Evolutionary conservation across 2,113 vertebrate species (phyloP).

Genomic region (Meriones unguiculatus): DNA sequence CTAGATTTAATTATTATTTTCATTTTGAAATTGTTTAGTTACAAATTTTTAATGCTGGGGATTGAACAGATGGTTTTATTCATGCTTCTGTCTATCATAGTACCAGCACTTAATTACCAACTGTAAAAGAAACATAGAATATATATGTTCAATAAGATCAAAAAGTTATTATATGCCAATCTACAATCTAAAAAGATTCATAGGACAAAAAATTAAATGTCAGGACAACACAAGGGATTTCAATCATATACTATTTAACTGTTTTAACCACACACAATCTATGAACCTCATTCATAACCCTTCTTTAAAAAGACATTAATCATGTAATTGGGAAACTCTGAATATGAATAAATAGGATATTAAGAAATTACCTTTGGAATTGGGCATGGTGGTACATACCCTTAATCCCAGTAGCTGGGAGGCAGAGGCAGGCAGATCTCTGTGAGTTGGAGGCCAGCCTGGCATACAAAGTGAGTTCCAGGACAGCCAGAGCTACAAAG

Average conservation of each 20-base stretch:
- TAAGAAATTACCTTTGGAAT: slow-evolving; percentile 41
- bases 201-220: slow-evolving; percentile 27
- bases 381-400: background rate
- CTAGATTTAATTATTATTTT: background rate
- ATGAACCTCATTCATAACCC: slow-evolving; percentile 1
- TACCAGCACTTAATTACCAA: background rate
- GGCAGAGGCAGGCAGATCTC: background rate
- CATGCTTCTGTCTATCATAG: background rate
- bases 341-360: slow-evolving; percentile 19
- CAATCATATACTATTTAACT: background rate
- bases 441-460: background rate
- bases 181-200: background rate
- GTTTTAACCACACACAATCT: slow-evolving; percentile 44
- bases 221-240: slow-evolving; percentile 5
- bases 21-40: background rate
- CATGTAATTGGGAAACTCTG: slow-evolving; percentile 40
- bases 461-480: background rate
- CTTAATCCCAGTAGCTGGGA: background rate
- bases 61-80: background rate
- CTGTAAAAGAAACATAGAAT: slow-evolving; percentile 48
- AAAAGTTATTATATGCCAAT: background rate
- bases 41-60: background rate
- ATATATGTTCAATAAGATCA: slow-evolving; percentile 14
- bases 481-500: background rate
- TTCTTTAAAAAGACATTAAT: slow-evolving; percentile 21